Base-by-base conservation (phyloP, 1,140 invertebrate genomes). In the Campodea augens region DNA sequence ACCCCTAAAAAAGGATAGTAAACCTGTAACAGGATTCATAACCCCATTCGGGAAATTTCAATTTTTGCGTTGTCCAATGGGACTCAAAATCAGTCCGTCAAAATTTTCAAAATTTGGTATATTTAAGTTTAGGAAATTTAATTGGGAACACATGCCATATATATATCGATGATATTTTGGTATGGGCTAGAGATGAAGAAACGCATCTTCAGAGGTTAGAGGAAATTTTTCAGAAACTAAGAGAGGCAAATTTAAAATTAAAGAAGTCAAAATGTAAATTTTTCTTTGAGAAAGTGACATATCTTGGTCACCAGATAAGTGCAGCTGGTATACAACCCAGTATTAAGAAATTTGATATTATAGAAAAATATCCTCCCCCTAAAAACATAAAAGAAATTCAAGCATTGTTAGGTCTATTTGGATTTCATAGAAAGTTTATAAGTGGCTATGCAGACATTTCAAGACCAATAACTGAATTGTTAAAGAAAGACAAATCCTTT, bases 161-260 rank as follows among this genome's bases (percentile, higher is more conserved):
- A 0, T 67, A 62, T 49, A 25, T 67, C 0, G 64, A 66, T 51
- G 65, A 66, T 39, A 53, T 67, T 5, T 46, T 66, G 1, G 43
- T 62, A 4, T 55, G 49, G 39, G 50, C 47, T 2, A 42, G 52
- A 12, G 47, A 42, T 36, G 54, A 49, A 25, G 51, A 56, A 5
- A 48, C 54, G 12, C 63, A 66, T 41, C 36, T 55, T 1, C 7
- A 40, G 7, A 52, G 62, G 27, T 18, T 66, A 2, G 13, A 40
- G 3, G 7, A 43, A 15, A 52, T 66, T 0, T 48, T 64, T 15
- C 5, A 49, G 15, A 37, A 47, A 2, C 47, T 65, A 13, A 2
- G 18, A 12, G 5, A 48, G 10, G 39, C 52, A 5, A 48, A 49
- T 4, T 38, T 57, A n/a, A 51, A 47, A 12, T 20, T 57, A 4